Conservation (phyloP, 2,888 invertebrate genomes). For the Dendrolimus houi region DNA sequence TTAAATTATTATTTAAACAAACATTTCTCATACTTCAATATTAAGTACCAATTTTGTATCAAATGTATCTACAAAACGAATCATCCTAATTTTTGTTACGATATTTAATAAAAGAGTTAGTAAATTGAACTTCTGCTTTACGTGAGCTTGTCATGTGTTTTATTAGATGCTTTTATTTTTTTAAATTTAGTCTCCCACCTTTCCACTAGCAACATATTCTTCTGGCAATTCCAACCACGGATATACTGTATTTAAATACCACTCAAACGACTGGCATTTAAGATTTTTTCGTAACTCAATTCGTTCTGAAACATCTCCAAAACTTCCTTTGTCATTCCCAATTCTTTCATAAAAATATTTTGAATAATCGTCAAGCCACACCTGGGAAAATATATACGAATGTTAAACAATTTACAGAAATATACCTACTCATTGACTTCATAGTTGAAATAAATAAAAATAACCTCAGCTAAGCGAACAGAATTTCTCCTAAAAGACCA, state of each 20-base stretch:
- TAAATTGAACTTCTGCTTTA: too few species aligned
- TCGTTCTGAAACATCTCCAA: conserved; percentile 89
- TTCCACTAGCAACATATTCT: conserved; percentile 93
- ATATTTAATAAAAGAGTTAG: too few species aligned
- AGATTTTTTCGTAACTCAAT: conserved; percentile 85
- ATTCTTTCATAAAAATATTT: conserved; percentile 97
- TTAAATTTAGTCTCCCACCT: conserved; percentile 79
- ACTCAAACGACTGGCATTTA: conserved; percentile 95
- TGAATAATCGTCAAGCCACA: conserved; percentile 97
- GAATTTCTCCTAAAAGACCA: conserved; percentile 93
- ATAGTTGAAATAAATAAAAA: neutral
- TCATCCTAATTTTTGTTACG: too few species aligned
- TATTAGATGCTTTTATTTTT: too few species aligned
- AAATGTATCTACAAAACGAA: too few species aligned
- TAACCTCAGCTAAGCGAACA: conserved; percentile 90
- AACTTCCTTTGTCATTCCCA: conserved; percentile 92
- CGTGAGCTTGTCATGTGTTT: too few species aligned
- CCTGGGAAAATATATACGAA: conserved; percentile 45
- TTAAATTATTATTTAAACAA: too few species aligned
- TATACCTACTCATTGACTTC: neutral
- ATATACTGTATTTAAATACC: conserved; percentile 97
- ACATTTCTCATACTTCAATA: too few species aligned
- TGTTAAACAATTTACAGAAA: neutral
- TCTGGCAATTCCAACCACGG: conserved; percentile 97
- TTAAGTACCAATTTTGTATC: too few species aligned